Percentiles rank a stretch among this genome's conserved stretches.
Evolutionary conservation across 1,140 invertebrate genomes (phyloP).

Genomic region (Hylaeus anthracinus): DNA sequence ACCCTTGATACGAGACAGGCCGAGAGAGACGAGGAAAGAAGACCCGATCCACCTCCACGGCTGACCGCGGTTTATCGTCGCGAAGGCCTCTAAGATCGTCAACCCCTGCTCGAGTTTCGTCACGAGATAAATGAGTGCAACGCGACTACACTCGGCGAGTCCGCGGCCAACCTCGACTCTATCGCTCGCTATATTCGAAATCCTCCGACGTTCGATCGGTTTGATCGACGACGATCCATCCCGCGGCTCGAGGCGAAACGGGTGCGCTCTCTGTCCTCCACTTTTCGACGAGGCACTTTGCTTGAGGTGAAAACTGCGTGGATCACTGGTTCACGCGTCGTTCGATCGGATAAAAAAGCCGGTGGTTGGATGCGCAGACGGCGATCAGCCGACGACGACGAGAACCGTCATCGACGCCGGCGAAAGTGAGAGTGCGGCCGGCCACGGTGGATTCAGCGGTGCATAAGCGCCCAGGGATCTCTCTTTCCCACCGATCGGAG

Average conservation of each 20-base stretch:
- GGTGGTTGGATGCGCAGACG: constrained; percentile 51
- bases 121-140: constrained; percentile 45
- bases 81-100: constrained; percentile 54
- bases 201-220: neutral
- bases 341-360: constrained; percentile 15
- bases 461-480: constrained; percentile 54
- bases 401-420: constrained; percentile 74
- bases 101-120: constrained; percentile 49
- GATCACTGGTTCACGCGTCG: constrained; percentile 20
- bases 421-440: constrained; percentile 78
- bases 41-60: constrained; percentile 41
- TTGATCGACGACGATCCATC: constrained; percentile 26
- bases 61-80: constrained; percentile 44
- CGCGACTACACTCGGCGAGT: neutral
- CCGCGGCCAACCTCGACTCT: neutral
- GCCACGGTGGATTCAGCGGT: constrained; percentile 57
- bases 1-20: constrained; percentile 46
- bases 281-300: constrained; percentile 7
- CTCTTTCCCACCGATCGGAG: constrained; percentile 43
- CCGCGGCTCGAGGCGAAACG: constrained; percentile 22
- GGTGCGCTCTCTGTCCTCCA: neutral
- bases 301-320: constrained; percentile 1
- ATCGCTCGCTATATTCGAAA: neutral
- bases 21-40: constrained; percentile 7
- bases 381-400: constrained; percentile 65